Conservation (phyloP, 2,888 invertebrate species). For the Mythimna loreyi region DNA sequence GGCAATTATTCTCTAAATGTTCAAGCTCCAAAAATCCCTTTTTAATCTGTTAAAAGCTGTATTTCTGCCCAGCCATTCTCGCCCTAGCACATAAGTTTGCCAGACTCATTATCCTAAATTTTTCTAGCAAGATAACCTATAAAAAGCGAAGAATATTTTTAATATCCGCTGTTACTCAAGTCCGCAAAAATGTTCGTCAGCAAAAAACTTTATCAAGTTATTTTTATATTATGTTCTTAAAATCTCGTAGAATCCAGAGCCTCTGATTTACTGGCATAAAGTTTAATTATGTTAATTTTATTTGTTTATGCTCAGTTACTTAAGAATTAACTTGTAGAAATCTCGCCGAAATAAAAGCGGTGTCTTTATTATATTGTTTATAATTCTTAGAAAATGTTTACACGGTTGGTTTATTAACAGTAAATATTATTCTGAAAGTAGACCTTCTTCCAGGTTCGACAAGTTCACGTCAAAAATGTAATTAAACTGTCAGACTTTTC, state of each 20-base stretch:
- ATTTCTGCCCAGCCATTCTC: not conserved
- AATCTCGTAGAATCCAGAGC: constrained; percentile 43
- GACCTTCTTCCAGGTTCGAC: constrained; percentile 35
- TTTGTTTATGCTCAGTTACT: constrained; percentile 63
- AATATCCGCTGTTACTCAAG: constrained; percentile 28
- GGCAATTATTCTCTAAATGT: not conserved
- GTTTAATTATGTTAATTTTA: constrained; percentile 70
- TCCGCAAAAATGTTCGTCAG: constrained; percentile 26
- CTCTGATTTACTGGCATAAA: constrained; percentile 61
- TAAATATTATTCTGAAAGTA: constrained; percentile 42
- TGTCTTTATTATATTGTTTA: constrained; percentile 55
- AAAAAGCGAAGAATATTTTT: constrained; percentile 39
- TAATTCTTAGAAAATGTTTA: constrained; percentile 55
- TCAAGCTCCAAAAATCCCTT: not conserved
- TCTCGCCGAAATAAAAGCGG: constrained; percentile 53
- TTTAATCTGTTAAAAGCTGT: not conserved
- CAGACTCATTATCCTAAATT: constrained; percentile 13
- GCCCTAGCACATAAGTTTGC: not conserved
- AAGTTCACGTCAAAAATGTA: constrained; percentile 28
- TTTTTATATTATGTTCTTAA: constrained; percentile 37
- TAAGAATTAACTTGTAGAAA: constrained; percentile 60
- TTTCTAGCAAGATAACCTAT: constrained; percentile 9
- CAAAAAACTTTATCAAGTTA: constrained; percentile 24
- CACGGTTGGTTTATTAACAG: constrained; percentile 40
- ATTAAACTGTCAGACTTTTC: constrained; percentile 26